phyloP scores from a whole-genome alignment of 2,888 invertebrate species.

The Peribatodes rhomboidaria region DNA sequence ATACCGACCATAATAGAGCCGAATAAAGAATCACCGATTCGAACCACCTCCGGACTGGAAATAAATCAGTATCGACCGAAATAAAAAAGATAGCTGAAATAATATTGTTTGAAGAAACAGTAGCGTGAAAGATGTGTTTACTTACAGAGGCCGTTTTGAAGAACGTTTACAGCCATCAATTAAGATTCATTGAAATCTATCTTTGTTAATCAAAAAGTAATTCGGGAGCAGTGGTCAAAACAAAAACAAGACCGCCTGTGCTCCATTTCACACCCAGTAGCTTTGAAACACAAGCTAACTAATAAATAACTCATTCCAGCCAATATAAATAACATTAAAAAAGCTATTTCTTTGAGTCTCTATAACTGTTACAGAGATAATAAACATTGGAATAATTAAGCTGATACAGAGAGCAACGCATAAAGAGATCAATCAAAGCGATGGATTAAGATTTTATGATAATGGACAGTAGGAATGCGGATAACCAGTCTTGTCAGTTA shows the following conservation, averaged over 20 bases:
- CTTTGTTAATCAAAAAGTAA: conserved; percentile 59
- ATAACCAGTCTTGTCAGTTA: conserved; percentile 48
- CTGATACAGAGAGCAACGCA: conserved; percentile 16
- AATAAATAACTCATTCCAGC: conserved; percentile 22
- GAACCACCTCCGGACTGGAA: conserved; percentile 6
- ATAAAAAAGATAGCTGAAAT: conserved; percentile 20
- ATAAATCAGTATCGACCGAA: conserved; percentile 15
- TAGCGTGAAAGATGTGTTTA: conserved; percentile 9
- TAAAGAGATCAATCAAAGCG: conserved; percentile 37
- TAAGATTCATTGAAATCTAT: conserved; percentile 60
- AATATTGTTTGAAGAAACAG: conserved; percentile 5
- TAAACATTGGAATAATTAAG: conserved; percentile 37
- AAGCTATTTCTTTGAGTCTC: conserved; percentile 32
- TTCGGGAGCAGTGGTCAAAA: conserved; percentile 52
- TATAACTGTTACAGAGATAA: conserved; percentile 27
- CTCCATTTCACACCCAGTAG: conserved; percentile 28
- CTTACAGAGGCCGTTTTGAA: conserved; percentile 35
- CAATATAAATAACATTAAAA: conserved; percentile 38
- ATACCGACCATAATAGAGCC: conserved; percentile 32
- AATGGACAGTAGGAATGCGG: conserved; percentile 61
- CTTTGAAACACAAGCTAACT: conserved; percentile 12
- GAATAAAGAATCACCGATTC: conserved; percentile 29
- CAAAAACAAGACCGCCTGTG: conserved; percentile 47
- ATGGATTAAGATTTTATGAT: conserved; percentile 50
- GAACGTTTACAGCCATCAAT: conserved; percentile 57